These are phyloP conservation scores for Pentalonia nigronervosa DNA, from an alignment of 1,140 invertebrate species.

Conservation along the genomic window DNA sequence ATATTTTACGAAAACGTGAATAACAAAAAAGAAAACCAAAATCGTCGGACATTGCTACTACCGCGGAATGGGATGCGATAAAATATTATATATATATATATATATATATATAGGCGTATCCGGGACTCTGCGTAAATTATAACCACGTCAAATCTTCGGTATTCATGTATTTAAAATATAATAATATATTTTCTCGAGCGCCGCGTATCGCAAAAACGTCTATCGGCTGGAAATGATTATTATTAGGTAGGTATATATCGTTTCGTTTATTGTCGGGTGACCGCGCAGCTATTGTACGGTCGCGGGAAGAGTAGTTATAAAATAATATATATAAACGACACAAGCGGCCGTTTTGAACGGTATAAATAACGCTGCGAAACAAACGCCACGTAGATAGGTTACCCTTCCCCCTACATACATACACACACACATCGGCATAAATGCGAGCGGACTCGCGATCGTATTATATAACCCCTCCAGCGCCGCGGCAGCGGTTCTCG, in stretches of 20 bases:
- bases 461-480: neutral
- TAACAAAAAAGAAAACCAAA: neutral
- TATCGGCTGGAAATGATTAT: neutral
- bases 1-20: neutral
- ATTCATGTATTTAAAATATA: neutral
- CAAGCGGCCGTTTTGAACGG: conserved; percentile 10
- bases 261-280: neutral
- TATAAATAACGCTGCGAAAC: neutral
- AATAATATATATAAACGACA: neutral
- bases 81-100: neutral
- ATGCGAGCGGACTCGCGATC: neutral
- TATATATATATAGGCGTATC: neutral
- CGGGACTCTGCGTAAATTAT: neutral
- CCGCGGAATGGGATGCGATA: neutral
- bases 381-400: neutral
- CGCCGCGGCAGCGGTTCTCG: neutral
- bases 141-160: neutral
- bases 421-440: neutral
- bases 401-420: neutral
- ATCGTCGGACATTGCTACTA: neutral
- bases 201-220: conserved; percentile 1
- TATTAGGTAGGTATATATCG: neutral
- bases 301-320: neutral
- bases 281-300: neutral
- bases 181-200: neutral